Evolutionary conservation across 2,797 vertebrate genomes (phyloP).

Genomic region (Lepus oiostolus): DNA sequence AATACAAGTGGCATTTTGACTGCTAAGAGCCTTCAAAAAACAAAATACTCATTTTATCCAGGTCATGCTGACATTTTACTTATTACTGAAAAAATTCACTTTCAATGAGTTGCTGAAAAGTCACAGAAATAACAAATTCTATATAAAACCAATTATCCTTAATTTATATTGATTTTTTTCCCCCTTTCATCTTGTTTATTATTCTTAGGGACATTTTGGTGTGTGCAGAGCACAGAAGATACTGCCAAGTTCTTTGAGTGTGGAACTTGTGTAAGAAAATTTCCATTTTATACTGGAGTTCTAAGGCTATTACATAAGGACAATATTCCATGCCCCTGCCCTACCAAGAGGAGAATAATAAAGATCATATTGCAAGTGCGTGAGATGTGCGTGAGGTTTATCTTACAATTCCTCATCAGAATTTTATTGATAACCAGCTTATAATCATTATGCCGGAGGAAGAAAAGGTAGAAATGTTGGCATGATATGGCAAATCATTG

Average conservation of each 20-base stretch:
- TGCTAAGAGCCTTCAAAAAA: constrained; percentile 77
- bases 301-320: neutral
- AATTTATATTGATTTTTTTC: neutral
- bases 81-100: constrained; percentile 61
- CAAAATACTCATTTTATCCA: constrained; percentile 70
- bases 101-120: constrained; percentile 68
- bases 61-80: constrained; percentile 82
- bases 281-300: neutral
- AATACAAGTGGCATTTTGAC: constrained; percentile 20
- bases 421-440: neutral
- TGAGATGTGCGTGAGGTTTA: neutral
- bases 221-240: neutral
- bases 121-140: constrained; percentile 63
- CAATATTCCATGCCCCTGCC: neutral
- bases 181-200: constrained; percentile 23
- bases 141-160: constrained; percentile 57
- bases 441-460: neutral
- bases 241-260: neutral
- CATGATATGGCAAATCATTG: neutral
- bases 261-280: neutral
- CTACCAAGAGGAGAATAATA: neutral
- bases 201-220: neutral
- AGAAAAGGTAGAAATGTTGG: neutral
- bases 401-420: neutral
- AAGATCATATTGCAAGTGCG: neutral